Evolutionary conservation across 1,140 invertebrate species (phyloP).

Genomic region (Drosophila quadrilineata): DNA sequence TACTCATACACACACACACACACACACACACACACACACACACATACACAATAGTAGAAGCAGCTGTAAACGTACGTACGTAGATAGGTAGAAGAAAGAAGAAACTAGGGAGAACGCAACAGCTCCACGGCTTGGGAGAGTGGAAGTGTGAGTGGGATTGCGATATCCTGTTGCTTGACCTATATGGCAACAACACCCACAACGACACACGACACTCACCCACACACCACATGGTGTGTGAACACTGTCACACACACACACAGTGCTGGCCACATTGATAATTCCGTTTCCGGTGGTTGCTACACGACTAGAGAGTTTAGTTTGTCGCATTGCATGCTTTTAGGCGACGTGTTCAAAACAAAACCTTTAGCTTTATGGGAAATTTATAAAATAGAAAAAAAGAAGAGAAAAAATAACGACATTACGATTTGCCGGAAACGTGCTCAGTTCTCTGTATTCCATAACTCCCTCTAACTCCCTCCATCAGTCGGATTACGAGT

Average conservation of each 20-base stretch:
- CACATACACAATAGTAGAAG: neutral
- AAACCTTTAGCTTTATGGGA: neutral
- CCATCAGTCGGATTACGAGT: conserved; percentile 18
- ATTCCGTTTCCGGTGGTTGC: conserved; percentile 45
- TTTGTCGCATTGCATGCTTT: conserved; percentile 44
- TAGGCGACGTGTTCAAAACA: conserved; percentile 7
- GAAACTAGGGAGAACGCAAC: neutral
- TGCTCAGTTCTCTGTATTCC: too few relatives aligned
- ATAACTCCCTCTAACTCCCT: too few relatives aligned
- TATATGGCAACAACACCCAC: conserved; percentile 14
- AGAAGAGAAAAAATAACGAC: too few relatives aligned
- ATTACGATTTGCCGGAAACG: conserved; percentile 4
- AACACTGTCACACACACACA: neutral
- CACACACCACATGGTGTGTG: too few relatives aligned
- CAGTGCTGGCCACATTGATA: conserved; percentile 37
- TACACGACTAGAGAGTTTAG: too few relatives aligned
- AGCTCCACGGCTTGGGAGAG: neutral
- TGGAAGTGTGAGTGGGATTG: conserved; percentile 1
- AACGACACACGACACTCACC: neutral
- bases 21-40: neutral
- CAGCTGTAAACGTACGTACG: neutral
- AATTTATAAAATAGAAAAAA: too few relatives aligned
- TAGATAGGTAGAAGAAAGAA: neutral
- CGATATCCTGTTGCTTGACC: conserved; percentile 63
- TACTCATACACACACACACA: neutral